Evolutionary conservation across 2,113 vertebrate species (phyloP).

Genomic region (Trematocara stigmaticum): DNA sequence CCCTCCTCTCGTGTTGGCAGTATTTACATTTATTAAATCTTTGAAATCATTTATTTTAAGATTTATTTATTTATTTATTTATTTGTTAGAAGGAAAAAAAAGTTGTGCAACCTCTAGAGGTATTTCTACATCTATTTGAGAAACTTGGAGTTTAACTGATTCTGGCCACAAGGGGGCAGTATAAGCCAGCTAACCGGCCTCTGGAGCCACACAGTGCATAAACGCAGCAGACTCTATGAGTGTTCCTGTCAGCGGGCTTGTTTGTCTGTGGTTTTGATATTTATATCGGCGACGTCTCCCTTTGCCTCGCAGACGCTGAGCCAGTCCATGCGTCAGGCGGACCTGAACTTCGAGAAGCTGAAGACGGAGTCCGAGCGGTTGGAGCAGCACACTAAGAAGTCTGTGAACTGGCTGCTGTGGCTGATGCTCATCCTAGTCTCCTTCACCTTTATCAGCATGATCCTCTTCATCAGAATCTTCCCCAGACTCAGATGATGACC

Average conservation of each 20-base stretch:
- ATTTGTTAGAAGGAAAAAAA: neutral
- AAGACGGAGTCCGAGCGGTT: conserved; percentile 91
- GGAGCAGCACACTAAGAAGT: conserved; percentile 95
- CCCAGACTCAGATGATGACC: conserved; percentile 85
- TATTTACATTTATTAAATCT: neutral
- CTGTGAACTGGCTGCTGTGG: conserved; percentile 97
- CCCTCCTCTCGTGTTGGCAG: neutral
- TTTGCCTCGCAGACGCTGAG: conserved; percentile 79
- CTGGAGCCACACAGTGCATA: neutral
- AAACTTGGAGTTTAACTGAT: neutral
- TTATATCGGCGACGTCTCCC: neutral
- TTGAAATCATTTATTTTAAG: neutral
- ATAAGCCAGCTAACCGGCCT: neutral
- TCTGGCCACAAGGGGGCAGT: conserved; percentile 43
- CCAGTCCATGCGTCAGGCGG: conserved; percentile 89
- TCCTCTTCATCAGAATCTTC: conserved; percentile 94
- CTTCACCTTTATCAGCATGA: conserved; percentile 96
- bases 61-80: neutral
- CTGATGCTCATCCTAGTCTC: conserved; percentile 93
- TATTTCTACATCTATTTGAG: neutral
- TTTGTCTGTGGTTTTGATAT: neutral
- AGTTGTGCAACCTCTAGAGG: neutral
- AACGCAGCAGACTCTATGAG: neutral
- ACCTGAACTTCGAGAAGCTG: conserved; percentile 94
- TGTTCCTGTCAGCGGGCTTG: neutral